Base-by-base conservation (phyloP, 2,113 vertebrate genomes). In the Lota lota region DNA sequence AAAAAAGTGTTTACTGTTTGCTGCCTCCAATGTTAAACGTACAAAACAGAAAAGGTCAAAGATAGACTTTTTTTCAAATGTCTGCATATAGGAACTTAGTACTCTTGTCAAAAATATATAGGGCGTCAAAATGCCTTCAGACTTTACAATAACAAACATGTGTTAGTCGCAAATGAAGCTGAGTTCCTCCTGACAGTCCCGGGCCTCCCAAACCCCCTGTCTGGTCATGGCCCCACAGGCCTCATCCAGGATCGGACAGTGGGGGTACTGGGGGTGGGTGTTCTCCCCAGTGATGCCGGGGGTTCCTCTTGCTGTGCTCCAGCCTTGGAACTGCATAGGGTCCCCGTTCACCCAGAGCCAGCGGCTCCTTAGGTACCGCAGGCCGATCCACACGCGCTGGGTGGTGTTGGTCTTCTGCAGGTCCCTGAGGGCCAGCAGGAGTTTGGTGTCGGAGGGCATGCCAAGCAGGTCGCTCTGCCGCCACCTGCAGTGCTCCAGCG, bases 191-290 rank as follows among this genome's bases (percentile, higher is more conserved):
- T 3, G 0, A 6, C 72, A 80, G 59, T 75, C 40, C 28, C 51
- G 0, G n/a, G 18, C 69, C 59, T 68, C 70, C 84, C 81, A 83
- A 11, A 0, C 2, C 11, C 67, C 64, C 1, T 4, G 6, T 33
- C 50, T 66, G 72, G 36, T 84, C 22, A 84, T 68, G 73, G 72
- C 70, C 1, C 78, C 80, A 18, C 78, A 86, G 6, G 28, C 19
- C 62, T 10, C 4, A 6, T 28, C 73, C 58, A 1, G 0, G 1
- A 2, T 0, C n/a, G 78, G 78, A 71, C 61, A 79, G 60, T 5
- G 67, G 19, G 57, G 7, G 22, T 73, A 28, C 47, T 62, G 67
- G 60, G 8, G 12, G 15, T 17, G 16, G 12, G 16, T 57, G 18
- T 57, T 7, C 40, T 47, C 12, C 10, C 40, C 40, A 7, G 40